These are phyloP conservation scores for Philonicus albiceps DNA, from an alignment of 2,888 invertebrate genomes.

Conservation along the genomic window DNA sequence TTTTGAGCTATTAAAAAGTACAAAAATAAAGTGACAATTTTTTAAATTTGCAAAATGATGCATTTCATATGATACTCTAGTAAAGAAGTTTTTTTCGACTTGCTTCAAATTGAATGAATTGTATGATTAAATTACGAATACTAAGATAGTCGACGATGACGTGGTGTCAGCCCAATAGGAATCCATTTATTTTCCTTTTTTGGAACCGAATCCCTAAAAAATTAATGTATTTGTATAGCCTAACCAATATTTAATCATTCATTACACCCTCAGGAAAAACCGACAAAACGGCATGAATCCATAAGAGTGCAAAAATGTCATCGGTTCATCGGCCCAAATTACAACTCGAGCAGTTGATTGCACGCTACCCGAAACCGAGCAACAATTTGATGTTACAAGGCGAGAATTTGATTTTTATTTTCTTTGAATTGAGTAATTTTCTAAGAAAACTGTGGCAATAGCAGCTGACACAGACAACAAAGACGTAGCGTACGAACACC, in stretches of 20 bases:
- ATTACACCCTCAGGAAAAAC: background rate
- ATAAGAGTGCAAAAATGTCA: background rate
- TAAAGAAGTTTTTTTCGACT: too few relatives aligned
- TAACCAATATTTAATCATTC: background rate
- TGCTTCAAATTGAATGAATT: too few relatives aligned
- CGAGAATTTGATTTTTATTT: background rate
- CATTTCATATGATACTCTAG: too few relatives aligned
- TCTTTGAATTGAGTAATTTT: background rate
- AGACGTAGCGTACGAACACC: background rate
- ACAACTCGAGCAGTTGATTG: background rate
- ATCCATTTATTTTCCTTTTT: too few relatives aligned
- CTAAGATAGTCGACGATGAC: too few relatives aligned
- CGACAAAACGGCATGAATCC: background rate
- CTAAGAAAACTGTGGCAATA: background rate
- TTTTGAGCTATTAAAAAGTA: too few relatives aligned
- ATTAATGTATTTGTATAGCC: too few relatives aligned
- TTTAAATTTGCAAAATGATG: too few relatives aligned
- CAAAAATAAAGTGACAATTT: too few relatives aligned
- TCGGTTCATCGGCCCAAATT: background rate
- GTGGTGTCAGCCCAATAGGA: too few relatives aligned
- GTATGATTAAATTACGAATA: too few relatives aligned
- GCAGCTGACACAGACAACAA: background rate
- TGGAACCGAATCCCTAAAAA: too few relatives aligned
- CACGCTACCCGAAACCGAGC: background rate
- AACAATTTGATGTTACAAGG: background rate